Percentiles rank a stretch among this genome's conserved stretches.
phyloP scores from a whole-genome alignment of 2,113 vertebrate species.

The Caracal caracal region DNA sequence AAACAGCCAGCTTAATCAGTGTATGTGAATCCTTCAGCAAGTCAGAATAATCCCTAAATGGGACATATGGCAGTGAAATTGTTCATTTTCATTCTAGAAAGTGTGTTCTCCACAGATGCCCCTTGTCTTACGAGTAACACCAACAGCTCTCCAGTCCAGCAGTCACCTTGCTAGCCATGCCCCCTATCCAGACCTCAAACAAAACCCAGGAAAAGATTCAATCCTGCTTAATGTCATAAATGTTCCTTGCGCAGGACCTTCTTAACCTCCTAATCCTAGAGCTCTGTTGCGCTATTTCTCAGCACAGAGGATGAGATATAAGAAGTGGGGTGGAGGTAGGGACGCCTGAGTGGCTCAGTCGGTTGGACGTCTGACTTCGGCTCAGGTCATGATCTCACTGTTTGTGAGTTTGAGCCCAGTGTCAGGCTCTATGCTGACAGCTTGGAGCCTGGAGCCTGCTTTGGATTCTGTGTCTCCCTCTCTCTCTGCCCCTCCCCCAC shows the following conservation, averaged over 20 bases:
- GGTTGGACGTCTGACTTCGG: too few species aligned
- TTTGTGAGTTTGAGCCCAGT: too few species aligned
- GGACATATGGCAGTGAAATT: fast-evolving
- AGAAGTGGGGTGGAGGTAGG: not conserved
- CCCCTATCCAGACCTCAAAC: not conserved
- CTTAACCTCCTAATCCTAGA: not conserved
- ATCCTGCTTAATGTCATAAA: not conserved
- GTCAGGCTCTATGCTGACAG: too few species aligned
- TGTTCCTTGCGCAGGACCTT: not conserved
- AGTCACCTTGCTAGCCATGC: not conserved
- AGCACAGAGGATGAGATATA: not conserved
- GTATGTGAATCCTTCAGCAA: not conserved
- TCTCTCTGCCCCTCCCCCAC: too few species aligned
- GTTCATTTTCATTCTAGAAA: not conserved
- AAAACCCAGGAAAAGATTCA: not conserved
- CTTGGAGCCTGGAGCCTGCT: too few species aligned
- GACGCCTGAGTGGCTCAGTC: too few species aligned
- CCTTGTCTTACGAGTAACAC: not conserved
- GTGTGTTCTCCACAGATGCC: too few species aligned
- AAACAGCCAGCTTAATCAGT: not conserved
- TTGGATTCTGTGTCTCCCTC: too few species aligned
- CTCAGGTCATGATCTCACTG: too few species aligned
- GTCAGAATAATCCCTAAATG: not conserved
- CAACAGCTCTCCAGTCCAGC: not conserved
- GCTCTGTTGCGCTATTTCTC: not conserved